Evolutionary conservation across 1,140 invertebrate genomes (phyloP), one percentile per base, ranked within the genome.

Genomic region (Scaptomyza hsui): DNA sequence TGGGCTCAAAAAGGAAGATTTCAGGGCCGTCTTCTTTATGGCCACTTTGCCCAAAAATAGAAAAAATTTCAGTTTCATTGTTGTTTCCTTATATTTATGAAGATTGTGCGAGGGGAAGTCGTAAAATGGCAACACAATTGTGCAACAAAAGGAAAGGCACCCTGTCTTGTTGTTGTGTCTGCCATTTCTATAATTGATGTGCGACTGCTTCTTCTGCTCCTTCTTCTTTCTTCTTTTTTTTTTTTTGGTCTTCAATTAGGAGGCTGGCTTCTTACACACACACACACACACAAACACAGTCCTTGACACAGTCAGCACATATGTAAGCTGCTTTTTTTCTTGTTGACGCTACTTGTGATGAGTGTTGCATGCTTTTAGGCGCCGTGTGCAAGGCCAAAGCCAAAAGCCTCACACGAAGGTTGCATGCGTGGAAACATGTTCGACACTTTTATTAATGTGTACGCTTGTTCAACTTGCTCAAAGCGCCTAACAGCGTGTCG

Each of bases 371-470:
- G 79, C 70, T 81, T 81, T 81, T 65, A 74, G 74, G 74, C 74
- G 73, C 42, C 42, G 62, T 64, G 7, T 73, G 65, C 79, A 83
- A 83, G 79, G 79, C 65, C 80, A 53, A 44, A 72, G 64, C 68
- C 59, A 37, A 70, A 67, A 18, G 12, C 18, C 47, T 37, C 55
- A 18, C 52, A 6, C 72, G 79, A 83, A 82, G 79, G 79, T 72
- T 82, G 79, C 79, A 71, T 83, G 79, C 56, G 13, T 73, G 57
- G 49, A 16, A 42, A 68, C 77, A 71, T 77, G 73, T 86, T 86
- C 81, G 81, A 86, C 81, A 88, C 74, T 86, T 86, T 86, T 88
- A 86, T 86, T 86, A 86, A 86, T 86, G 81, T 61, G 45, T 24
- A 4, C n/a, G 79, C 79, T 79, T 78, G 75, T 85, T n/a, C 12